Conservation (phyloP, 2,113 vertebrate species). For the Platycercus adscitus region DNA sequence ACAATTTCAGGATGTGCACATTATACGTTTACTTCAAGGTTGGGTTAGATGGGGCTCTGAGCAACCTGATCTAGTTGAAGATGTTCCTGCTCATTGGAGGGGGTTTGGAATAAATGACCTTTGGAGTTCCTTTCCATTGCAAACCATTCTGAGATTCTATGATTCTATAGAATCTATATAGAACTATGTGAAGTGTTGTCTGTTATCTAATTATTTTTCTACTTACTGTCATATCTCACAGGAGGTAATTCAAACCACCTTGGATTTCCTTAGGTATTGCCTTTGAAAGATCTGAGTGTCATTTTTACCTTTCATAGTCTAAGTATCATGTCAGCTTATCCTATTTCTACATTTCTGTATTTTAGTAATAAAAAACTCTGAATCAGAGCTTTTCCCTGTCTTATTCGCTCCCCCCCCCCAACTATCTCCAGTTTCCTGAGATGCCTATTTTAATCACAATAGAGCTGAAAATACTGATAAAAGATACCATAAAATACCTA, state of each 20-base stretch:
- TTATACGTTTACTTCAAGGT: background rate
- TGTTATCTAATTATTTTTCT: background rate
- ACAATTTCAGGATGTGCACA: background rate
- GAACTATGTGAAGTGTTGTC: background rate
- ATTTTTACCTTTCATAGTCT: background rate
- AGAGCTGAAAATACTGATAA: background rate
- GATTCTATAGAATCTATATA: background rate
- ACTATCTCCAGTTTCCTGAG: background rate
- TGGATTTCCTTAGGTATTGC: background rate
- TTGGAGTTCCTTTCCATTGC: background rate
- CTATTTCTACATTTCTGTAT: background rate
- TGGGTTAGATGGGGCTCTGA: background rate
- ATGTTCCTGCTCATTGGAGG: background rate
- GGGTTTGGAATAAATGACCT: too few species aligned
- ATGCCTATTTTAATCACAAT: background rate
- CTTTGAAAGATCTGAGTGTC: background rate
- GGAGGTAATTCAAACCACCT: background rate
- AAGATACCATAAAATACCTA: background rate
- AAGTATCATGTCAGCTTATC: background rate
- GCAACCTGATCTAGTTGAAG: background rate
- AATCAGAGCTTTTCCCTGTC: background rate
- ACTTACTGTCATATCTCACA: background rate
- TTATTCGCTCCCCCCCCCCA: background rate
- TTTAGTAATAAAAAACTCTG: background rate
- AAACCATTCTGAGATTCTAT: background rate